Base-by-base conservation (phyloP, 1,140 invertebrate genomes). In the Vanessa atalanta region DNA sequence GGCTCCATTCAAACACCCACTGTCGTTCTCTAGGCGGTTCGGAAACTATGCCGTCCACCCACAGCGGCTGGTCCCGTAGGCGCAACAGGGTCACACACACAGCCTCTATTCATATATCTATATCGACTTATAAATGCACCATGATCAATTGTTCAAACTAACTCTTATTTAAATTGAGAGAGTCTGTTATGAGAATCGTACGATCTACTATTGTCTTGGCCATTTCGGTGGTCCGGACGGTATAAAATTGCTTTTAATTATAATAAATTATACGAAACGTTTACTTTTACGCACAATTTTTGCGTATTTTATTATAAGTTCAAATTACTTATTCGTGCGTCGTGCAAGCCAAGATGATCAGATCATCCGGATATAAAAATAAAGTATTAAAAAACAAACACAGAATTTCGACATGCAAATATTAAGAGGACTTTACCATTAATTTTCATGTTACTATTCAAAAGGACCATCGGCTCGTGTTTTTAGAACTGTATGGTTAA, bases 1-100 rank as follows among this genome's bases (percentile, higher is more conserved):
- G 90, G 89, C 90, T 92, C 89, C 89, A 92, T 92, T 92, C 87
- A 89, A 88, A 89, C 90, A 92, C 90, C 90, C 90, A 92, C 90
- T 88, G 90, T 88, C 85, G 89, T 89, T 87, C 86, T 87, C 88
- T 89, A 89, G 87, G 87, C 88, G 86, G 86, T 84, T 84, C 84
- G 85, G 85, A 90, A 84, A 89, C 87, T 92, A 92, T 92, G 90
- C 88, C 90, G 90, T 92, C 90, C 90, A 91, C 90, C 90, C 90
- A 92, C 90, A 82, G 83, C 77, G 83, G 83, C 87, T 88, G 86
- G 88, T 92, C 89, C 89, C 89, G 90, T 92, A 92, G 90, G 90
- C 90, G 90, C 89, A 86, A 86, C 90, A 92, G 88, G 89, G 90
- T 92, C 89, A 92, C 88, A 90, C 82, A 88, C 83, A 88, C 86